Base-by-base conservation (phyloP, 2,797 vertebrate species). In the Hipposideros larvatus region DNA sequence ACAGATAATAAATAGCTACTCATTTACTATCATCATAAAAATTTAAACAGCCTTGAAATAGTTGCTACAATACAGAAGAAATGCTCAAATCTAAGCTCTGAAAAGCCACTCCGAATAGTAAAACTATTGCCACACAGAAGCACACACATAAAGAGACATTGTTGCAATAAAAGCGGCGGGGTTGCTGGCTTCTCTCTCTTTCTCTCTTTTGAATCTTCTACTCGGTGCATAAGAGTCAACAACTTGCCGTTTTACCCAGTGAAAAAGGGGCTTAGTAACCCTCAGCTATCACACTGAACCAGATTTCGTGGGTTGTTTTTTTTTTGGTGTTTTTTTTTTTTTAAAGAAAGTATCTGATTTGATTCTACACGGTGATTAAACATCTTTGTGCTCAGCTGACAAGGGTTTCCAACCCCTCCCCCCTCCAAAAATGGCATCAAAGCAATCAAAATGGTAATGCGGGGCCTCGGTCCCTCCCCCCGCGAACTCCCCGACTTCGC, bases 371-470 rank as follows among this genome's bases (percentile, higher is more conserved):
- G 97, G 98, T 98, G 99, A 99, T 99, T 98, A 99, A 99, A 98
- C 98, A 98, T 98, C 98, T 98, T 98, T 98, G 98, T 99, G 99
- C 99, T 98, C 98, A 98, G 99, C 99, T 98, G 99, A 99, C 99
- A 99, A 98, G 98, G 98, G 98, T 98, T 98, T 98, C 99, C 99
- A 95, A 97, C 98, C 98, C 98, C 98, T 98, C 99, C 99, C 99
- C 99, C 98, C 98, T 98, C 99, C 99, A 99, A 99, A 99, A 99
- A 99, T 99, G 99, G 99, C 99, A 99, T 99, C 99, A 99, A 99
- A 99, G 99, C 99, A 99, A 99, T 99, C 99, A 99, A 99, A 99
- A 99, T 99, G 99, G 99, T 99, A 99, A 99, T 99, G 99, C 99
- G 98, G 98, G 98, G 99, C 99, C 99, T 99, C 99, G 99, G 99